These are phyloP conservation scores for Polyommatus iphigenia DNA, from an alignment of 2,888 invertebrate species.

Conservation along the genomic window DNA sequence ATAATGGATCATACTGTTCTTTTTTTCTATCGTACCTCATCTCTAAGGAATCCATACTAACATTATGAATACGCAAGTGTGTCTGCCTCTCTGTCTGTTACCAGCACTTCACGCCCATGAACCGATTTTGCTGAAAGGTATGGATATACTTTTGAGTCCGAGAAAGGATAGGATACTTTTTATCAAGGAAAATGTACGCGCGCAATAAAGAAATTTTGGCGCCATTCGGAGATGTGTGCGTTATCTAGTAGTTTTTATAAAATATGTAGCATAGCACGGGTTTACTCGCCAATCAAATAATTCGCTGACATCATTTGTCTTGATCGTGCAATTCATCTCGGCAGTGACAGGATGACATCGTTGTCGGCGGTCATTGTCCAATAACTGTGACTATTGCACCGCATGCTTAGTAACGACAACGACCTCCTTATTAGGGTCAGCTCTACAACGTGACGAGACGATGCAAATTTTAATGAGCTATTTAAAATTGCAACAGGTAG, in stretches of 20 bases:
- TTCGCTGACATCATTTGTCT: background rate
- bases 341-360: slow-evolving; percentile 12
- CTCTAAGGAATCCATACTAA: background rate
- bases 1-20: background rate
- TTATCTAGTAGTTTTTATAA: no score
- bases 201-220: no score
- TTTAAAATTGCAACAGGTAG: no score
- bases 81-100: background rate
- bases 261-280: no score
- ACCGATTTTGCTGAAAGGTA: background rate
- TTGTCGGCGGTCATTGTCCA: slow-evolving; percentile 26
- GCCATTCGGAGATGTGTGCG: no score
- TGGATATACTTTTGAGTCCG: background rate
- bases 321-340: background rate
- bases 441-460: background rate
- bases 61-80: background rate
- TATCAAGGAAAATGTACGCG: no score
- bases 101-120: background rate
- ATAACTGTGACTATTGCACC: background rate
- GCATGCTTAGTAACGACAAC: background rate
- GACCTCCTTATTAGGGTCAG: background rate
- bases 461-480: background rate
- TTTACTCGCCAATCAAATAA: no score
- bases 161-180: no score
- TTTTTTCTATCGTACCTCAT: background rate